Base-by-base conservation (phyloP, 1,140 invertebrate species). In the Ephestia elutella region DNA sequence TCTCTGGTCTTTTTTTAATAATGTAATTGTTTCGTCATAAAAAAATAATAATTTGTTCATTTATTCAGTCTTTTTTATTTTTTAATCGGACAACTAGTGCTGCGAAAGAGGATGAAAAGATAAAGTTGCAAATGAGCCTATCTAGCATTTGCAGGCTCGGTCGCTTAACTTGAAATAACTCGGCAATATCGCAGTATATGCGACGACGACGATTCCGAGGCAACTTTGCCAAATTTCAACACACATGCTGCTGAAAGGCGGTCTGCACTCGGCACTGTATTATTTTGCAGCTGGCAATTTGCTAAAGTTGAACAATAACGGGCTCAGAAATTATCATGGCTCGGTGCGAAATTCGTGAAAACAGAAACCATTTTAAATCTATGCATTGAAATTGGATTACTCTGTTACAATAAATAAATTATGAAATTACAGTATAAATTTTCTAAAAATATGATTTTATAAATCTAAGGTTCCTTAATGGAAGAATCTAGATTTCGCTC, bases 1-100 rank as follows among this genome's bases (percentile, higher is more conserved):
- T 67, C 66, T 63, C 58, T 64, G 61, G 54, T 62, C 38, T 63
- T 65, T 60, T 53, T 53, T 21, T 50, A 10, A 50, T 50, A 50
- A 11, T 25, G 19, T 53, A 53, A 21, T 21, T 53, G 21, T 21
- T 53, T 53, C 19, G 50, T 53, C 20, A 25, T 28, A 21, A 25
- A n/a, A 44, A 35, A 11, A 35, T 35, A 35, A 2, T 11, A 5
- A 20, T 20, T 50, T 18, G 20, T 10, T 20, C 8, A 17, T 50
- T 20, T 7, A 53, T 9, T 10, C 18, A 49, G n/a, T 50, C 49
- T 13, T 11, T 50, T 20, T 1, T 50, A 19, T 50, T 15, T 10
- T 44, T 15, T 3, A 44, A 44, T 44, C 38, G 2, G n/a, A 4
- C 25, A 28, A 5, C 11, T 5, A 15, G 38, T 13, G 38, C n/a